Evolutionary conservation across 2,113 vertebrate species (phyloP).

Genomic region (Cololabis saira): DNA sequence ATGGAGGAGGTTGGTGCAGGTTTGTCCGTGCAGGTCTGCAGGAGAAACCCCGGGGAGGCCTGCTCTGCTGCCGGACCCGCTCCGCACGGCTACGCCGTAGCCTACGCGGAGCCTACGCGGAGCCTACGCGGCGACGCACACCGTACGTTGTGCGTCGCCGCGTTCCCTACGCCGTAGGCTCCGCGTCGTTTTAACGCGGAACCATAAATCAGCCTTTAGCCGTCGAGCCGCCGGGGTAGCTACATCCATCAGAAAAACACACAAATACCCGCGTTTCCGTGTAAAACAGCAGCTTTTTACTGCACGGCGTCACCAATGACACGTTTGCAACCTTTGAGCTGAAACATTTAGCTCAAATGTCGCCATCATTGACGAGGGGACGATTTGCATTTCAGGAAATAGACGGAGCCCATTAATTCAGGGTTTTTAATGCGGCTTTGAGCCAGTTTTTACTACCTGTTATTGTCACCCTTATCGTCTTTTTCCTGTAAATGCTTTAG

Average conservation of each 20-base stretch:
- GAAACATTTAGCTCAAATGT: accelerated
- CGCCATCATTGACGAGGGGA: neutral
- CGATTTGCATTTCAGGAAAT: conserved; percentile 60
- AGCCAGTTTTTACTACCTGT: neutral
- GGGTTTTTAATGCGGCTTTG: neutral
- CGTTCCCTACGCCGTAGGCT: no score
- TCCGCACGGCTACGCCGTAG: conserved; percentile 15
- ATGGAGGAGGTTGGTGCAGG: conserved; percentile 37
- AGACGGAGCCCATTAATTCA: conserved; percentile 48
- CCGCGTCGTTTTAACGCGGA: no score
- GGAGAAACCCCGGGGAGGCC: conserved; percentile 66
- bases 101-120: no score
- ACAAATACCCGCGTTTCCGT: neutral
- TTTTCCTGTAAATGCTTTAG: no score
- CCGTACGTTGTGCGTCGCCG: no score
- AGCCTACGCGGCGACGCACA: no score
- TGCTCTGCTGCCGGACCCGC: conserved; percentile 51
- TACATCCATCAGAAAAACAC: conserved; percentile 22
- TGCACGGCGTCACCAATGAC: accelerated
- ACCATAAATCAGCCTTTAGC: no score
- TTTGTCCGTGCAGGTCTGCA: no score
- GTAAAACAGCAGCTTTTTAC: neutral
- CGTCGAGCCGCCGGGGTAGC: conserved; percentile 38
- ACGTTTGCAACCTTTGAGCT: accelerated
- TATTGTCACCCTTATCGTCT: no score